Evolutionary conservation across 2,113 vertebrate species (phyloP), one percentile per base, ranked within the genome.

Genomic region (Pristiophorus japonicus): DNA sequence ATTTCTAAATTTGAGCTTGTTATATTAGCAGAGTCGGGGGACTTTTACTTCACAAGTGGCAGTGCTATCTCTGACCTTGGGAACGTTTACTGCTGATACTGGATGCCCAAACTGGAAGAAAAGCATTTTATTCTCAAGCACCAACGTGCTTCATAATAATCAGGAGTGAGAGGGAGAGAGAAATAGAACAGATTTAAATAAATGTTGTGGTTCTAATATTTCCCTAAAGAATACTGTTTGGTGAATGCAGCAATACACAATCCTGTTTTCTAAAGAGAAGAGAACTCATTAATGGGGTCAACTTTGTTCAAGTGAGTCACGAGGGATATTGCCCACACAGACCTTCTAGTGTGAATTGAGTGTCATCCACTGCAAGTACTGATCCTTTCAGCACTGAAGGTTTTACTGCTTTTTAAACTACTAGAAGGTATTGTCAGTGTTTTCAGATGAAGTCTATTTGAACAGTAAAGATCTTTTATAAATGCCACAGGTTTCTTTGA

Each of bases 251-350:
- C 88, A 91, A 63, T 38, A 16, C 88, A 92, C 59, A 92, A 63
- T 92, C 88, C 88, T 63, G n/a, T 92, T 92, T 92, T 92, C 34
- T 22, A 65, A 63, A 92, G 88, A 63, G 88, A 20, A 42, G 88
- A 92, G 88, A 59, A 38, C 88, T 92, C 59, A 92, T 92, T 92
- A 92, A 92, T 65, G 88, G n/a, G 88, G 88, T 92, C 88, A 90
- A 65, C 88, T 20, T 24, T 38, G 18, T 63, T 92, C 59, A 92
- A 91, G 59, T 38, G 5, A 92, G 59, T 12, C 88, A 38, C n/a
- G 1, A 38, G 88, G 88, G 59, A 92, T 92, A 65, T 65, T 22
- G 59, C 87, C 59, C 16, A 92, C 88, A 92, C 59, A 63, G 16
- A 24, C 34, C 18, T 38, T 62, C 88, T 3, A 92, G 34, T 63